Evolutionary conservation across 2,113 vertebrate species (phyloP).

Genomic region (Gymnogyps californianus): DNA sequence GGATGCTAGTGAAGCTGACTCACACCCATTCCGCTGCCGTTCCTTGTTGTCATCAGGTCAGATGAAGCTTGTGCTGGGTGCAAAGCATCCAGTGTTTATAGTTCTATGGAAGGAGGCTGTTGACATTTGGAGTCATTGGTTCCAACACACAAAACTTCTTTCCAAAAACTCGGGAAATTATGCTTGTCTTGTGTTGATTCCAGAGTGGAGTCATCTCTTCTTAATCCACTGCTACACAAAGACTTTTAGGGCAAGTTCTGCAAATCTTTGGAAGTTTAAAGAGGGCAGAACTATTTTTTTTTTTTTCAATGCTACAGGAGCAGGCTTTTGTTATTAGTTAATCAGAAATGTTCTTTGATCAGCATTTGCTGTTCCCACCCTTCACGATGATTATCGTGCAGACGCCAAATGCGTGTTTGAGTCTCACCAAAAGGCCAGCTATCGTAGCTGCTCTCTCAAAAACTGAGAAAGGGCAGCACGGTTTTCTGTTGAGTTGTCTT

Average conservation of each 20-base stretch:
- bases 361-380: background rate
- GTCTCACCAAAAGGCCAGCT: background rate
- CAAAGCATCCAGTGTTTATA: background rate
- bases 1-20: background rate
- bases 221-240: background rate
- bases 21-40: background rate
- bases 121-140: background rate
- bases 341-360: background rate
- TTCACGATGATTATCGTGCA: background rate
- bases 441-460: fast-evolving
- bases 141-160: background rate
- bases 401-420: background rate
- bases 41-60: background rate
- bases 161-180: background rate
- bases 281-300: background rate
- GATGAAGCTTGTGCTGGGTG: background rate
- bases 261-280: background rate
- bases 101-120: background rate
- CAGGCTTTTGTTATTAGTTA: background rate
- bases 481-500: background rate
- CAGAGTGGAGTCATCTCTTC: background rate
- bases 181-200: background rate
- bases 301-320: background rate
- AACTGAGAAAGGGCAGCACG: fast-evolving
- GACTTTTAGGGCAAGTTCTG: background rate